Percentiles rank a stretch among this genome's conserved stretches.
phyloP scores from a whole-genome alignment of 2,888 invertebrate genomes.

The Amiota communis region DNA sequence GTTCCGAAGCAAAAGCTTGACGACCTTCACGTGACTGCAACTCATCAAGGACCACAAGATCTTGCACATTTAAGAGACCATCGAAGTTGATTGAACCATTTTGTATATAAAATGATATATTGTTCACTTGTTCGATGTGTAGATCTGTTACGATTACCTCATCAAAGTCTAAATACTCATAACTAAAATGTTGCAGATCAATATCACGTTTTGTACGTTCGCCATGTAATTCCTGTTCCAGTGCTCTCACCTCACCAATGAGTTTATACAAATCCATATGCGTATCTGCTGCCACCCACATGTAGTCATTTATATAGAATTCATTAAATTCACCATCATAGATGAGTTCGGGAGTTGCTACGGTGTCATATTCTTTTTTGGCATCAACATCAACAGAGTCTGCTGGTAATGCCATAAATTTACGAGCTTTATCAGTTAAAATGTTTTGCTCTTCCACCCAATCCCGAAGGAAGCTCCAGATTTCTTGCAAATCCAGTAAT shows the following conservation, averaged over 20 bases:
- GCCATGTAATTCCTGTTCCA: conserved; percentile 50
- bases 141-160: conserved; percentile 62
- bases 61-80: conserved; percentile 59
- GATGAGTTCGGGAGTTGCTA: conserved; percentile 52
- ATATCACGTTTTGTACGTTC: conserved; percentile 49
- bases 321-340: conserved; percentile 52
- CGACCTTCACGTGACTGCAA: conserved; percentile 34
- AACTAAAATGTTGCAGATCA: conserved; percentile 45
- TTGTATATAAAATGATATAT: conserved; percentile 59
- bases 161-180: conserved; percentile 59
- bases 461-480: conserved; percentile 58
- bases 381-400: conserved; percentile 14
- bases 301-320: conserved; percentile 60
- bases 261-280: conserved; percentile 54
- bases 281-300: conserved; percentile 63
- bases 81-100: conserved; percentile 57
- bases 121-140: conserved; percentile 65
- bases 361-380: conserved; percentile 7
- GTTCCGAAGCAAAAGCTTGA: conserved; percentile 27
- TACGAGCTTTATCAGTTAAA: conserved; percentile 49
- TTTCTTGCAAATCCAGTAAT: conserved; percentile 63
- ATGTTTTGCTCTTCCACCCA: conserved; percentile 65
- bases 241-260: conserved; percentile 54
- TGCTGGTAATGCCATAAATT: neutral
- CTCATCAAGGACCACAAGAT: conserved; percentile 50